Conservation (phyloP, 2,888 invertebrate genomes). For the Dione vanillae region DNA sequence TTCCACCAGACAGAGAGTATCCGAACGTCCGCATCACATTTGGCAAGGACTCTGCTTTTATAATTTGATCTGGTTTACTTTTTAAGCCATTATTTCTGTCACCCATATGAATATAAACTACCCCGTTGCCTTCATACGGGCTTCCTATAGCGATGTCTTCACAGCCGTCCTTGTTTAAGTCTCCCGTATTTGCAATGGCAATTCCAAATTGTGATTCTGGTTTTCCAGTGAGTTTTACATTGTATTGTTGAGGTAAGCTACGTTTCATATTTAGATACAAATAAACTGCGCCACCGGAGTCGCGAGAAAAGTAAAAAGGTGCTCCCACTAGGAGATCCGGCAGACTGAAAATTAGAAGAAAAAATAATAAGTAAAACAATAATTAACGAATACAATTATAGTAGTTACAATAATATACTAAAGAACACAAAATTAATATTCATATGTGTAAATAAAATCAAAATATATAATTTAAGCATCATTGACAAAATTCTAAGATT, state of each 20-base stretch:
- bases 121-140: constrained; percentile 95
- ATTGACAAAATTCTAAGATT: too few relatives aligned
- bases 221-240: constrained; percentile 89
- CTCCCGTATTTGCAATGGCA: constrained; percentile 94
- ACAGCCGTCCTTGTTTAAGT: constrained; percentile 96
- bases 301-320: constrained; percentile 95
- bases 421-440: too few relatives aligned
- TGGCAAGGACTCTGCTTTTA: constrained; percentile 87
- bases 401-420: too few relatives aligned
- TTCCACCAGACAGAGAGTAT: constrained; percentile 95
- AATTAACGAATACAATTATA: too few relatives aligned
- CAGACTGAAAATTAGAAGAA: constrained; percentile 73
- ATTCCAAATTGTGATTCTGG: constrained; percentile 96
- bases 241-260: constrained; percentile 80
- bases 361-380: neutral
- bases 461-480: too few relatives aligned
- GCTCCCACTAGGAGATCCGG: constrained; percentile 95
- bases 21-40: constrained; percentile 91
- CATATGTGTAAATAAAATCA: too few relatives aligned
- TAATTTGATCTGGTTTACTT: constrained; percentile 86
- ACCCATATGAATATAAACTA: constrained; percentile 96
- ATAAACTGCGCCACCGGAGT: constrained; percentile 96
- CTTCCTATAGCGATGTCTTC: constrained; percentile 98
- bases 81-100: constrained; percentile 88
- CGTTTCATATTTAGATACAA: constrained; percentile 88